These are phyloP conservation scores for Apeira syringaria DNA, from an alignment of 2,888 invertebrate species.

Conservation along the genomic window DNA sequence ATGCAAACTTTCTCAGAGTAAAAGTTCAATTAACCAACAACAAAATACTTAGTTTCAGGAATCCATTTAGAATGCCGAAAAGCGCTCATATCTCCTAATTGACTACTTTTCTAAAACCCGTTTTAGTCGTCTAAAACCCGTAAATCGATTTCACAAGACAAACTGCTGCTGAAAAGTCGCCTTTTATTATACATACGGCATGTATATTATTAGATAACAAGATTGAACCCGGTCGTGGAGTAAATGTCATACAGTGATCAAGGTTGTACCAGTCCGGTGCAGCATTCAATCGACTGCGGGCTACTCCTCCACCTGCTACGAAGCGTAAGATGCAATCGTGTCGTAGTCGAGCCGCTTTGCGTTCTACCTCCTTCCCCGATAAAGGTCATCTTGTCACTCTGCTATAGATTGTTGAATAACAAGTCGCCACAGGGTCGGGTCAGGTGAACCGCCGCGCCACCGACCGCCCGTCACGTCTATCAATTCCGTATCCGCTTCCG, in stretches of 20 bases:
- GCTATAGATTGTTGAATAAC: constrained; percentile 68
- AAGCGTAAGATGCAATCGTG: constrained; percentile 6
- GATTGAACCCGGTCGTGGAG: constrained; percentile 7
- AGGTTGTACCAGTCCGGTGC: background rate
- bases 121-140: too few relatives aligned
- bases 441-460: constrained; percentile 49
- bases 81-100: too few relatives aligned
- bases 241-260: constrained; percentile 9
- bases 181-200: too few relatives aligned
- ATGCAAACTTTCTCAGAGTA: too few relatives aligned
- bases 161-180: too few relatives aligned
- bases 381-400: constrained; percentile 66
- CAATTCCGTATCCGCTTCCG: constrained; percentile 77
- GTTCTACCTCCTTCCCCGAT: constrained; percentile 22
- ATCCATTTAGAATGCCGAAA: too few relatives aligned
- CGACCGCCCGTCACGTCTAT: constrained; percentile 10
- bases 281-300: background rate
- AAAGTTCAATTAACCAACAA: too few relatives aligned
- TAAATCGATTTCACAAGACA: too few relatives aligned
- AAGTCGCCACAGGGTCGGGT: constrained; percentile 66
- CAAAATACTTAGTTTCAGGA: too few relatives aligned
- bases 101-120: too few relatives aligned
- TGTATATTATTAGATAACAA: background rate
- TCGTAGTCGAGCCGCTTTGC: background rate
- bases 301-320: constrained; percentile 2